phyloP scores from a whole-genome alignment of 2,797 vertebrate species.

The Amphiprion clarkii region DNA sequence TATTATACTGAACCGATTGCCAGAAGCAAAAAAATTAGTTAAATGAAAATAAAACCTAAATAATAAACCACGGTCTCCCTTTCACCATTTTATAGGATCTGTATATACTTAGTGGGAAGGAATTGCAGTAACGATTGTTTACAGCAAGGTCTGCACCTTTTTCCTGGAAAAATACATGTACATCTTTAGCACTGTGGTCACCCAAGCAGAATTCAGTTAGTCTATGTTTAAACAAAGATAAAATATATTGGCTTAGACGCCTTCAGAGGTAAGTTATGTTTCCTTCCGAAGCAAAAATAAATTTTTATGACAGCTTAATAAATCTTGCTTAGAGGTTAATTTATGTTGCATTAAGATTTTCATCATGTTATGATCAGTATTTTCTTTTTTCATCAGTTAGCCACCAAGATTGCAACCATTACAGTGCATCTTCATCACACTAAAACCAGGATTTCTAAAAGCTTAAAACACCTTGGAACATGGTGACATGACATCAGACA shows the following conservation, averaged over 20 bases:
- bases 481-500: slow-evolving; percentile 13
- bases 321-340: background rate
- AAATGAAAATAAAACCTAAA: background rate
- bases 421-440: background rate
- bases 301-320: background rate
- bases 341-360: background rate
- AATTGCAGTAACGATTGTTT: background rate
- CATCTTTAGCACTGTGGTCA: too few relatives aligned
- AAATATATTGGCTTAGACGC: background rate
- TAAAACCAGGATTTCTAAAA: slow-evolving; percentile 21
- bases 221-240: background rate
- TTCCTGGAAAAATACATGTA: too few relatives aligned
- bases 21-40: background rate
- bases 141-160: too few relatives aligned
- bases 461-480: slow-evolving; percentile 1
- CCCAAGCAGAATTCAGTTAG: too few relatives aligned
- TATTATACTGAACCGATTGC: background rate
- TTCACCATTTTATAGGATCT: background rate
- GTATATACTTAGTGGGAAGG: background rate
- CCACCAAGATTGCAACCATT: background rate
- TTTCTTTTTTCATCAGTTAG: background rate
- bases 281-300: background rate
- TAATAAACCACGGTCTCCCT: background rate
- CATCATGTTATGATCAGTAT: too few relatives aligned
- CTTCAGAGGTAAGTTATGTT: too few relatives aligned